Percentiles rank a stretch among this genome's conserved stretches.
phyloP scores from a whole-genome alignment of 2,113 vertebrate species.

The Vulpes ferrilata region DNA sequence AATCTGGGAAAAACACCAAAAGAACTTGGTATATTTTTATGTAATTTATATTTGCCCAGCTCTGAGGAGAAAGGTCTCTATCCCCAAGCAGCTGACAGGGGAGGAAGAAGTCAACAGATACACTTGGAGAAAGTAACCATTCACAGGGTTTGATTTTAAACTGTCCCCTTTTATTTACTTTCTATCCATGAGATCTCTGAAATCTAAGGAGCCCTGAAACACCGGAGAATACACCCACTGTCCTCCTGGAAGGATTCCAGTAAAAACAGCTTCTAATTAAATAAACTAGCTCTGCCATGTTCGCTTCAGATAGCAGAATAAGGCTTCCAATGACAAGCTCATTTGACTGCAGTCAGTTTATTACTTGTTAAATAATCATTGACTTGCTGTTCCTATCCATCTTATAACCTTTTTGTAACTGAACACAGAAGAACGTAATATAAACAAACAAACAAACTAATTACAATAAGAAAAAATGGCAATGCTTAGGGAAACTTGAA shows the following conservation, averaged over 20 bases:
- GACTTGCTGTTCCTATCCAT: slow-evolving; percentile 78
- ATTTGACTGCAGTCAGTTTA: slow-evolving; percentile 74
- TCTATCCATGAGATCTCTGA: slow-evolving; percentile 69
- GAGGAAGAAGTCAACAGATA: not conserved
- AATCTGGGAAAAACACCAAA: slow-evolving; percentile 72
- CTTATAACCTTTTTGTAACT: slow-evolving; percentile 74
- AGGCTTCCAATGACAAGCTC: slow-evolving; percentile 71
- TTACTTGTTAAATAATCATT: slow-evolving; percentile 84
- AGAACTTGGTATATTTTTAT: slow-evolving; percentile 56
- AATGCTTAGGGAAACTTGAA: slow-evolving; percentile 71
- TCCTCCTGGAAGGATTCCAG: slow-evolving; percentile 84
- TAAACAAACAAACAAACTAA: slow-evolving; percentile 57
- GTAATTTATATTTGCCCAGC: slow-evolving; percentile 57
- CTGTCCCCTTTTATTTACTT: slow-evolving; percentile 64
- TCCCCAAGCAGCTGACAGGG: not conserved
- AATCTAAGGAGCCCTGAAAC: slow-evolving; percentile 79
- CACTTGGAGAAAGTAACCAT: not conserved
- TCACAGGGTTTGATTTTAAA: not conserved
- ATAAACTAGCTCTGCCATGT: slow-evolving; percentile 77
- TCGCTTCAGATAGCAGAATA: slow-evolving; percentile 82
- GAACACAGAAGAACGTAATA: slow-evolving; percentile 70
- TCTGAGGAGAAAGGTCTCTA: slow-evolving; percentile 63
- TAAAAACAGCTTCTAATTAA: slow-evolving; percentile 84
- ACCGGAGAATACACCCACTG: slow-evolving; percentile 78
- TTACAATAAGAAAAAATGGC: slow-evolving; percentile 66